Evolutionary conservation across 2,797 vertebrate genomes (phyloP).

Genomic region (Microchirus variegatus): DNA sequence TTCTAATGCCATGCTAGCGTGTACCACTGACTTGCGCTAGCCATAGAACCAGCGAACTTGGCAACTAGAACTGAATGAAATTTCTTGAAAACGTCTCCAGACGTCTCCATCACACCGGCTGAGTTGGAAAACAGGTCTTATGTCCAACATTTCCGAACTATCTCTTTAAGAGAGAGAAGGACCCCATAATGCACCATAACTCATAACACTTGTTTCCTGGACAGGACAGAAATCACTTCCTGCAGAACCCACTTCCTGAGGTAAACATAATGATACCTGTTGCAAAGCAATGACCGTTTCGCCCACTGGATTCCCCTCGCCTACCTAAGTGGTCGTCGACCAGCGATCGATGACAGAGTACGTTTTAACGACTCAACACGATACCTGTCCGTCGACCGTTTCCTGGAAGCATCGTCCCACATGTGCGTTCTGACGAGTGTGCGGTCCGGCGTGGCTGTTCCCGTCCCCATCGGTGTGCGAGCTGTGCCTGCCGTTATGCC

Average conservation of each 20-base stretch:
- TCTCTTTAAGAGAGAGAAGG: too few relatives aligned
- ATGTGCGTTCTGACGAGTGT: constrained; percentile 63
- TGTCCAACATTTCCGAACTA: too few relatives aligned
- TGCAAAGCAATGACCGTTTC: constrained; percentile 25
- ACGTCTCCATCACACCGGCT: too few relatives aligned
- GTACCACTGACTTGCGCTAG: too few relatives aligned
- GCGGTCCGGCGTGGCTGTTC: constrained; percentile 43
- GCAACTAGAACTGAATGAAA: too few relatives aligned
- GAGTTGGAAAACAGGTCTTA: too few relatives aligned
- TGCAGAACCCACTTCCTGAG: constrained; percentile 35
- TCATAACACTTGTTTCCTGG: too few relatives aligned
- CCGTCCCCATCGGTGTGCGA: constrained; percentile 43
- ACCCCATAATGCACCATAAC: too few relatives aligned
- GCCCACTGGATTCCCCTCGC: constrained; percentile 22
- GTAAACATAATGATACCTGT: constrained; percentile 25
- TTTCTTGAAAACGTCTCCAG: too few relatives aligned
- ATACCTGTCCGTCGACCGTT: constrained; percentile 89
- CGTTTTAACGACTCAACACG: constrained; percentile 25
- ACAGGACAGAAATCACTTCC: constrained; percentile 50
- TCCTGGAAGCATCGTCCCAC: constrained; percentile 92
- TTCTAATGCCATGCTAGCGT: too few relatives aligned
- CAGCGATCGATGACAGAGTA: constrained; percentile 25
- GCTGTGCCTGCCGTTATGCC: constrained; percentile 66
- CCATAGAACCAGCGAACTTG: too few relatives aligned
- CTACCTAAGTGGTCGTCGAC: constrained; percentile 22